Percentiles rank a stretch among this genome's conserved stretches.
phyloP scores from a whole-genome alignment of 1,140 invertebrate species.

The Mizuhopecten yessoensis region DNA sequence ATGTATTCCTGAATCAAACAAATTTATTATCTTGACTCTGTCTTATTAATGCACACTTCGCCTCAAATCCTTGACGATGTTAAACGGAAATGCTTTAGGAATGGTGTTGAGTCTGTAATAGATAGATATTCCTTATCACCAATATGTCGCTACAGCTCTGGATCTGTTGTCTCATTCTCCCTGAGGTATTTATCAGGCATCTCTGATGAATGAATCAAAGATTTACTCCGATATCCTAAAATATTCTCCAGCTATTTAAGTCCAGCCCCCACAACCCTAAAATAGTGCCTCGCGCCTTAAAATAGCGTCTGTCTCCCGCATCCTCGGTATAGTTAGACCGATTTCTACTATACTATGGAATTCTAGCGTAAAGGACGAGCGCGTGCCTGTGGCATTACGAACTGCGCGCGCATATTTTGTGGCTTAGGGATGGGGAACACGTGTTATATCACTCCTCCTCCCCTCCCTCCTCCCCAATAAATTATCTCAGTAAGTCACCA shows the following conservation, averaged over 20 bases:
- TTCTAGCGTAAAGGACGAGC: neutral
- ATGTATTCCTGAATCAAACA: no score
- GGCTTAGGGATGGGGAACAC: slow-evolving; percentile 1
- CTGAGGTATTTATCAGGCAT: neutral
- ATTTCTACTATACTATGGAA: neutral
- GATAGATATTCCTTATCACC: no score
- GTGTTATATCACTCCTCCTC: neutral
- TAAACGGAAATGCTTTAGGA: no score
- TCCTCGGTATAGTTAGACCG: neutral
- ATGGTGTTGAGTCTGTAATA: no score
- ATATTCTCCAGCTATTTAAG: neutral
- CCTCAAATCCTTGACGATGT: no score
- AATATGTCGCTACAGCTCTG: no score
- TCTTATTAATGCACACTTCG: no score
- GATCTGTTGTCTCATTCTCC: no score
- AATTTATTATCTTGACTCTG: no score
- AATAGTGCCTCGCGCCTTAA: neutral
- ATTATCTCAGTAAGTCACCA: neutral
- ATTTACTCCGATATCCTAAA: neutral
- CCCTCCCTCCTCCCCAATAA: neutral
- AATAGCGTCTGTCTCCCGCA: neutral
- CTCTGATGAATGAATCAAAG: neutral
- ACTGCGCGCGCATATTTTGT: slow-evolving; percentile 24
- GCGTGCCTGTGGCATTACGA: slow-evolving; percentile 23
- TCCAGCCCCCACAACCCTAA: neutral